These are phyloP conservation scores for Tetragnatha versicolor DNA, from an alignment of 1,140 invertebrate species.

Conservation along the genomic window DNA sequence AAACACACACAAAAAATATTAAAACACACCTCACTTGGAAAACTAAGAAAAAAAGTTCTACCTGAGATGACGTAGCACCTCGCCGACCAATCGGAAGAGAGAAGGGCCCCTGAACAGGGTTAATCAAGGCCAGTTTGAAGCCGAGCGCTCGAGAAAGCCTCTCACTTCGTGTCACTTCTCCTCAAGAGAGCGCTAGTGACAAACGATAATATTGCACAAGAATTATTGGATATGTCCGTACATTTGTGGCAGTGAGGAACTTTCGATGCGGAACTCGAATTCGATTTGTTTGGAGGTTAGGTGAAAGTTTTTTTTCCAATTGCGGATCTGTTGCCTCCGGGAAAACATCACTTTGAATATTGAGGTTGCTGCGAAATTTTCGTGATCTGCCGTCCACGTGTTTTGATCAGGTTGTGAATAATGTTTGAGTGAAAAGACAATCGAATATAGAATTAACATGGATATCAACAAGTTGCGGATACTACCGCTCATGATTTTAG, in stretches of 20 bases:
- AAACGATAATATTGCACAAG: neutral
- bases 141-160: neutral
- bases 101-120: constrained; percentile 45
- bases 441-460: too few species aligned
- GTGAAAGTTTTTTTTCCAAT: too few species aligned
- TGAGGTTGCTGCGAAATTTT: too few species aligned
- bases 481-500: too few species aligned
- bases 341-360: too few species aligned
- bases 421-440: too few species aligned
- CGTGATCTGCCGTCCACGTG: too few species aligned
- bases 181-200: neutral
- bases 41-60: constrained; percentile 11
- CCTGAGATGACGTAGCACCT: constrained; percentile 29
- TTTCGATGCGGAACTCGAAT: too few species aligned
- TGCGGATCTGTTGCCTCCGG: too few species aligned
- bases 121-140: constrained; percentile 46
- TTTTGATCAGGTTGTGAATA: too few species aligned
- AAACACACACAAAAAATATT: neutral
- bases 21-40: neutral
- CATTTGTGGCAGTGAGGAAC: neutral
- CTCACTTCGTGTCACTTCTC: neutral
- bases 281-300: too few species aligned
- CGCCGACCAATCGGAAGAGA: constrained; percentile 25
- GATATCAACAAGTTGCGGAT: too few species aligned
- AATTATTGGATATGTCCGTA: neutral